Conservation (phyloP, 2,888 invertebrate genomes). For the Labia minor region DNA sequence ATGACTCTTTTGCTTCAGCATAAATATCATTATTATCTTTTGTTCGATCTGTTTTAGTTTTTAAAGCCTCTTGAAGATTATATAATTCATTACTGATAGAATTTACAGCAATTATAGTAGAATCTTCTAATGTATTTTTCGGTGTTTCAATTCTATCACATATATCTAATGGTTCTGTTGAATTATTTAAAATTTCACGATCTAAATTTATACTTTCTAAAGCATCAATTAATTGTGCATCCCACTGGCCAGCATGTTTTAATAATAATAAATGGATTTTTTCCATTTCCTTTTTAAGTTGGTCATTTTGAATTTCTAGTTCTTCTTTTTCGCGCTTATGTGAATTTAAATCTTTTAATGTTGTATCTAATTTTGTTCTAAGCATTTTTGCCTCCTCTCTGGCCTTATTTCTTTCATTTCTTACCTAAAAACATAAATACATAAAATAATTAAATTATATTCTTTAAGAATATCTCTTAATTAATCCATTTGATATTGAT, state of each 20-base stretch:
- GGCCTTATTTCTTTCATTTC: constrained; percentile 86
- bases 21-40: constrained; percentile 34
- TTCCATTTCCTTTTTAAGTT: constrained; percentile 69
- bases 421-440: constrained; percentile 40
- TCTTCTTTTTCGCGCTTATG: constrained; percentile 71
- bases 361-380: constrained; percentile 65
- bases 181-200: constrained; percentile 35
- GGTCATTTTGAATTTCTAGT: constrained; percentile 61
- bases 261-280: constrained; percentile 56
- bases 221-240: constrained; percentile 42
- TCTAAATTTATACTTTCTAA: constrained; percentile 39
- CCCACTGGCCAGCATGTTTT: constrained; percentile 60
- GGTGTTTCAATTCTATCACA: constrained; percentile 26
- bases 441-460: too few relatives aligned
- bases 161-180: constrained; percentile 26
- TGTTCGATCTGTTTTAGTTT: constrained; percentile 20
- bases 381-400: constrained; percentile 79
- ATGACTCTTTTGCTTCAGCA: constrained; percentile 28
- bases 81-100: constrained; percentile 21
- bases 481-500: too few relatives aligned
- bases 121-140: constrained; percentile 22
- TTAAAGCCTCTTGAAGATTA: constrained; percentile 20
- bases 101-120: constrained; percentile 8
- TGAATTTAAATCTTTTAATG: constrained; percentile 61
- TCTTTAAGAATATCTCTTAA: too few relatives aligned